Base-by-base conservation (phyloP, 2,113 vertebrate genomes). In the Procapra przewalskii region DNA sequence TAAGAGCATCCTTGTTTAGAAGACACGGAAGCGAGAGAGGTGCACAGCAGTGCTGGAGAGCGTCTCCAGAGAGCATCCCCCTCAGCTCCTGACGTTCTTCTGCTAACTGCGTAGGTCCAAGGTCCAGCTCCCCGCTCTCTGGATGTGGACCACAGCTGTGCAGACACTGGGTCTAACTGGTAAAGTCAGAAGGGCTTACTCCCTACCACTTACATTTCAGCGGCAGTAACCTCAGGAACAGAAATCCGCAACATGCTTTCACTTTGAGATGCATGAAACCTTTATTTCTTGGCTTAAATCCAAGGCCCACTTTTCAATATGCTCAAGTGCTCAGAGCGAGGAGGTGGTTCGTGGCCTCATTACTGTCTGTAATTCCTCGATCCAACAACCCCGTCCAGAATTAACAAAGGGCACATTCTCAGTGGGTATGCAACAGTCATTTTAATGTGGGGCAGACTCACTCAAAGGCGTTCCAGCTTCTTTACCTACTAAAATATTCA, bases 191-290 rank as follows among this genome's bases (percentile, higher is more conserved):
- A 71, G 50, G 88, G 12, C 57, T 93, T 94, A 40, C 2, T 52
- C n/a, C 77, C 50, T 0, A 23, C 27, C 40, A 57, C 60, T 85
- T 91, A 55, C 17, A 93, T 94, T 98, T 94, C 3, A 27, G 60
- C 31, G 82, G 25, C 0, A 5, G 29, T 94, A 57, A 13, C 6
- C 54, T 97, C 27, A 45, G 33, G 91, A 97, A 48, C 29, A 93
- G 91, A 91, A 84, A 93, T 45, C 50, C 85, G 43, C 77, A 97
- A 50, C 83, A 96, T 11, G 92, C 4, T 97, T 94, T 64, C 15
- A 83, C 90, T 97, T 75, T 96, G 97, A 45, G 40, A 96, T 85
- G 84, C 62, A 81, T 33, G 94, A 45, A 98, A 60, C 52, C 96
- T 93, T 91, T 96, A 97, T 43, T 82, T 62, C 43, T 71, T 60